phyloP scores from a whole-genome alignment of 2,797 vertebrate species.

The Squalus acanthias region DNA sequence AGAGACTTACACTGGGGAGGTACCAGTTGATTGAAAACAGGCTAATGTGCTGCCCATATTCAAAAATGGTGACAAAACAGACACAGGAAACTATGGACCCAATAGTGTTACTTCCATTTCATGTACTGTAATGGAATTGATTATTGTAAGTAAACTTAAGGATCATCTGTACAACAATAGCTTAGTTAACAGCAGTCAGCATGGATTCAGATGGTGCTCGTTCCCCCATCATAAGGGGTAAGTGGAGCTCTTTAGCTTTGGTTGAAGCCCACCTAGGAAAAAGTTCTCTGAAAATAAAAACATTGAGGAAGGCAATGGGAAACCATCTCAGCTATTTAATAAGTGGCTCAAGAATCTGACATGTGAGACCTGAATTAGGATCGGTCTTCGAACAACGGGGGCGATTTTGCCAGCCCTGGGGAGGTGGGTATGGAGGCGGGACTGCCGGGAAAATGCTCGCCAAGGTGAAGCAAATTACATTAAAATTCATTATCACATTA shows the following conservation, averaged over 20 bases:
- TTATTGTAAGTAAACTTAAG: neutral
- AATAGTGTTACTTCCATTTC: neutral
- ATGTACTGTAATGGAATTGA: neutral
- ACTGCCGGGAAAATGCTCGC: neutral
- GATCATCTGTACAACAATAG: neutral
- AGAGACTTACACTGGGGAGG: neutral
- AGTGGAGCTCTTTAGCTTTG: neutral
- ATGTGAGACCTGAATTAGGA: neutral
- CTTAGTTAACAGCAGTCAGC: too few relatives aligned
- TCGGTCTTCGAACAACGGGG: neutral
- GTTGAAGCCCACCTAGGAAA: neutral
- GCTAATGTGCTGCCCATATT: neutral
- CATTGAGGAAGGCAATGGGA: neutral
- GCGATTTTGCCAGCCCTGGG: too few relatives aligned
- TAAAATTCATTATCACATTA: neutral
- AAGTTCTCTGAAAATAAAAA: neutral
- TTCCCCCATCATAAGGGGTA: too few relatives aligned
- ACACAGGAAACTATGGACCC: neutral
- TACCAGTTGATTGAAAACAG: too few relatives aligned
- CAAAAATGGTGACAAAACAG: neutral
- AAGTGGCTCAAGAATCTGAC: neutral
- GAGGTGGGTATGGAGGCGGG: too few relatives aligned
- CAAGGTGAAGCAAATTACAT: neutral
- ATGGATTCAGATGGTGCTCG: too few relatives aligned
- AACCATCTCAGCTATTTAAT: neutral